Base-by-base conservation (phyloP, 2,797 vertebrate species). In the Falco cherrug region DNA sequence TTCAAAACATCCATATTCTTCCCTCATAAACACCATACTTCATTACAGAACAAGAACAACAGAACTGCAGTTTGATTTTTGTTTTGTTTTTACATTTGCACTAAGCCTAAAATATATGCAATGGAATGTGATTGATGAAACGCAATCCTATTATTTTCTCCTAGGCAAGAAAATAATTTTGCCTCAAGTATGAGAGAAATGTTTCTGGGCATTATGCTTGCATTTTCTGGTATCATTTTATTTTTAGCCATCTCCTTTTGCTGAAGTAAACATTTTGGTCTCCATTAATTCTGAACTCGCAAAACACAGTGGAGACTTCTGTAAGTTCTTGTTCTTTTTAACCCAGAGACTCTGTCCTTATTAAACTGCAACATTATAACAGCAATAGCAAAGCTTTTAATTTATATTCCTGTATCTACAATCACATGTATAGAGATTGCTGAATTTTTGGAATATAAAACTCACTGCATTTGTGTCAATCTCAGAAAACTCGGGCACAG, bases 201-300 rank as follows among this genome's bases (percentile, higher is more conserved):
- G 53, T 78, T 94, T 90, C 41, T 90, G 64, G 59, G 71, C 26
- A 88, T 83, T 65, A 78, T 21, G 63, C 56, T 92, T 94, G 73
- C 74, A 89, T 93, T 95, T 95, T 82, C 61, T 90, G 63, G 28
- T 86, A 89, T 64, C 1, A 79, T 89, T 86, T 81, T 88, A 96
- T 94, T 96, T 96, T 87, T 88, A 96, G 87, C 68, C 69, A 16
- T 71, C 75, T 69, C 37, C 54, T 95, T 94, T 78, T 91, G 88
- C 94, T 95, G 91, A 95, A 90, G 43, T 51, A 93, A 89, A 96
- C 77, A 65, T 89, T 89, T 86, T 84, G 33, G 90, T 65, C 74
- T 74, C 85, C 57, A 90, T 92, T 84, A 81, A 94, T 65, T 90
- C 59, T 91, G 80, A 95, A 74, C 29, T 94, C 75, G 60, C 17